Base-by-base conservation (phyloP, 2,888 invertebrate species). In the Parochlus steinenii region DNA sequence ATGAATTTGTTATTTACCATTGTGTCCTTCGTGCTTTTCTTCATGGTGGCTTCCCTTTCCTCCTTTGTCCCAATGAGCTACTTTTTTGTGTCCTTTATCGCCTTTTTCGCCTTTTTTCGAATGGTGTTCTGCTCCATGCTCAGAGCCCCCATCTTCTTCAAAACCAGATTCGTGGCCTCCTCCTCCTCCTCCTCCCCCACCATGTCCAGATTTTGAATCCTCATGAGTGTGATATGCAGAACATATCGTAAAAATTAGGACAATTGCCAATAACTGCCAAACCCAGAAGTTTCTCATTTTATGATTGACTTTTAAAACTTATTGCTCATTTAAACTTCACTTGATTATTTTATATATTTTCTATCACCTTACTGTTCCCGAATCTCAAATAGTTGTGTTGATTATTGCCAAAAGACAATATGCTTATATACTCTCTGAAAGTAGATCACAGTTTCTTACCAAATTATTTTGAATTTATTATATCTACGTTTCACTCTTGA, bases 41-140 rank as follows among this genome's bases (percentile, higher is more conserved):
- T 80, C 77, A 18, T 74, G 81, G 48, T 82, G 74, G 38, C 76
- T 65, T 10, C 81, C 80, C 47, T 79, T 76, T 27, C 78, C 78
- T 5, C 74, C 80, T 49, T 81, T 75, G 44, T 81, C 76, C 60
- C 78, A 78, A 48, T 80, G 73, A 49, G 80, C 77, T 45, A 74
- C 68, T 16, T 70, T 69, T 48, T 78, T 76, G 58, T 80, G 74
- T 1, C 82, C 83, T 47, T 82, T 81, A 40, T 79, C 77, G 1
- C 74, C 77, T 49, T 83, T 80, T 41, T 76, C 74, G 1, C 76
- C 80, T 48, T 80, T 50, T 37, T 50, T 50, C 6, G 48, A 48
- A 20, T 49, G 48, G 28, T 58, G 50, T 29, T 58, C 52, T 31
- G 48, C 48, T 14, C 48, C 48, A 36, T 50, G 50, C 38, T 56